A percentile compares a stretch with the other conserved stretches of the same genome.
These are phyloP conservation scores for Myrmecobius fasciatus DNA, from an alignment of 2,113 vertebrate species.

Conservation along the genomic window DNA sequence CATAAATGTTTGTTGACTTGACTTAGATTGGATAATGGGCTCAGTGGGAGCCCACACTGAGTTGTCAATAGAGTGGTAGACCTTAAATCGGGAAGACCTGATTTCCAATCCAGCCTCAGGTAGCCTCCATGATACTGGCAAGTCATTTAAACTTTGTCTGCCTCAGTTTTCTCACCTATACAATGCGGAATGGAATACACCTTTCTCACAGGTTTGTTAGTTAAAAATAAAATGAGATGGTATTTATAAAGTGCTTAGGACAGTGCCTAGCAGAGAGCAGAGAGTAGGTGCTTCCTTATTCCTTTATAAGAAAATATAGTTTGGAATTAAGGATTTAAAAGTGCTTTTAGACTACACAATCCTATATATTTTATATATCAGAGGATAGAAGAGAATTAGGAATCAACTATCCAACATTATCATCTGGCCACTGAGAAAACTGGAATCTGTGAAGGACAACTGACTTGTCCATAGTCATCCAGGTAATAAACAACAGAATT, in stretches of 20 bases:
- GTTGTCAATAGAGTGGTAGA: not conserved
- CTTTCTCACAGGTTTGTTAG: not conserved
- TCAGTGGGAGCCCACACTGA: not conserved
- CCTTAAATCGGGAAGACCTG: not conserved
- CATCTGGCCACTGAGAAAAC: not conserved
- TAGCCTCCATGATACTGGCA: not conserved
- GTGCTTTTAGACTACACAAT: not conserved
- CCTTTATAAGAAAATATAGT: not conserved
- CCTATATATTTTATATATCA: not conserved
- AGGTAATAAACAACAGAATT: not conserved
- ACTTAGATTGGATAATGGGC: not conserved
- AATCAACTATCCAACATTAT: not conserved
- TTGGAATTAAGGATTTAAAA: not conserved
- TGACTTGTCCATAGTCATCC: not conserved
- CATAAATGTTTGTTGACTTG: not conserved
- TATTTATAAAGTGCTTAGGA: not conserved
- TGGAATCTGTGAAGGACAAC: not conserved
- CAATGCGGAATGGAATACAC: not conserved
- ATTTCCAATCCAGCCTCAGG: not conserved
- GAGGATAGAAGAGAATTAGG: not conserved
- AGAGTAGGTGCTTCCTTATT: not conserved
- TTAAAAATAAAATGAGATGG: not conserved
- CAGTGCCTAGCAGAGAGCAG: not conserved
- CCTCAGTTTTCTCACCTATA: not conserved
- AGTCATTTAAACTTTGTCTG: not conserved